A percentile compares a stretch with the other conserved stretches of the same genome.
Conservation (phyloP, 1,140 invertebrate genomes). For the Nilaparvata lugens region DNA sequence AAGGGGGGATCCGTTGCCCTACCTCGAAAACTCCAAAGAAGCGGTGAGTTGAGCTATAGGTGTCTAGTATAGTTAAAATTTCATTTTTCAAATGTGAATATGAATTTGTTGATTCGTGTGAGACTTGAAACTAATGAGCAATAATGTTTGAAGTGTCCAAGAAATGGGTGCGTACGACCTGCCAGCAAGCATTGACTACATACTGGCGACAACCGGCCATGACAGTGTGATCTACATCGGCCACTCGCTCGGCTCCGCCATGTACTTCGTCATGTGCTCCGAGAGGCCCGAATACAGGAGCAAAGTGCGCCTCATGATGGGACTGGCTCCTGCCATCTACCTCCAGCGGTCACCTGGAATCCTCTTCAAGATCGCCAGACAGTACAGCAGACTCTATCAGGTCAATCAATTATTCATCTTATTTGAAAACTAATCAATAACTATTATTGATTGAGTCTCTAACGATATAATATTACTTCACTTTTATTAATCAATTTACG, state of each 20-base stretch:
- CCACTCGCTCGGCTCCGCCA: constrained; percentile 50
- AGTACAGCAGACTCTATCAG: neutral
- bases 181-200: constrained; percentile 55
- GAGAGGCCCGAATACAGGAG: constrained; percentile 44
- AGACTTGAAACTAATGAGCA: too few species aligned
- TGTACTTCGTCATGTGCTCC: constrained; percentile 49
- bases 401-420: neutral
- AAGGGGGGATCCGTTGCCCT: too few species aligned
- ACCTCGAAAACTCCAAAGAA: too few species aligned
- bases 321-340: constrained; percentile 36
- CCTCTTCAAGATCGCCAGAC: neutral
- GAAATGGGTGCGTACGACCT: constrained; percentile 58
- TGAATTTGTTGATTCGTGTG: too few species aligned
- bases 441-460: too few species aligned
- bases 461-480: too few species aligned
- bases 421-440: neutral
- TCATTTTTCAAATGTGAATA: too few species aligned
- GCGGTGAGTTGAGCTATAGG: too few species aligned
- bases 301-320: constrained; percentile 38
- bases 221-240: constrained; percentile 45
- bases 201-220: constrained; percentile 43
- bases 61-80: too few species aligned
- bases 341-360: constrained; percentile 1
- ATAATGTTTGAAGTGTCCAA: constrained; percentile 41
- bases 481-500: too few species aligned